These are phyloP conservation scores for Venustoraphidia nigricollis DNA, from an alignment of 2,888 invertebrate species.

Conservation along the genomic window DNA sequence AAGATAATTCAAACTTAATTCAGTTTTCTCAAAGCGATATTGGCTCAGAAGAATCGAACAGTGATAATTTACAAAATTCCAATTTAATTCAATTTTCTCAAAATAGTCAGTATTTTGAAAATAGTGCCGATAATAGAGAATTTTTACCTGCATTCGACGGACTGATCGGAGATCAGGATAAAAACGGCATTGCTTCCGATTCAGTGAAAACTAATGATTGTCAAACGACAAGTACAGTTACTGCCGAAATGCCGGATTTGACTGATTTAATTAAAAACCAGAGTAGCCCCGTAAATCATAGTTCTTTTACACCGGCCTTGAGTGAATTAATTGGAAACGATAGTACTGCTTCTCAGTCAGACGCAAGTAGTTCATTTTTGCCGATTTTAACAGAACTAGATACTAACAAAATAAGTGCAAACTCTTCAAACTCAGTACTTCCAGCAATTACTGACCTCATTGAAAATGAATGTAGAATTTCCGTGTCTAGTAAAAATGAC, in stretches of 20 bases:
- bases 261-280: constrained; percentile 1
- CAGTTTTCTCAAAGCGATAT: not conserved
- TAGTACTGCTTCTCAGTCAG: not conserved
- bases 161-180: not conserved
- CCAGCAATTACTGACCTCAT: too few species aligned
- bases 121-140: not conserved
- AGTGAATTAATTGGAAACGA: constrained; percentile 8
- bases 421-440: too few species aligned
- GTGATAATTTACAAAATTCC: not conserved
- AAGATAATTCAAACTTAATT: not conserved
- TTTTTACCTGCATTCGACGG: constrained; percentile 7
- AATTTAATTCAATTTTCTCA: constrained; percentile 13
- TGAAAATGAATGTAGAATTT: too few species aligned
- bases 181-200: too few species aligned
- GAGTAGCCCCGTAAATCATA: not conserved
- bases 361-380: too few species aligned
- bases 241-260: not conserved
- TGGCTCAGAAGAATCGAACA: constrained; percentile 3
- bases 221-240: not conserved
- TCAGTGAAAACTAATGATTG: too few species aligned
- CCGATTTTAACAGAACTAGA: too few species aligned
- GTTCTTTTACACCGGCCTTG: constrained; percentile 8
- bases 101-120: not conserved
- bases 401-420: too few species aligned
- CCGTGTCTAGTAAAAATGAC: too few species aligned